phyloP scores from a whole-genome alignment of 2,888 invertebrate species.

The Suillia variegata region DNA sequence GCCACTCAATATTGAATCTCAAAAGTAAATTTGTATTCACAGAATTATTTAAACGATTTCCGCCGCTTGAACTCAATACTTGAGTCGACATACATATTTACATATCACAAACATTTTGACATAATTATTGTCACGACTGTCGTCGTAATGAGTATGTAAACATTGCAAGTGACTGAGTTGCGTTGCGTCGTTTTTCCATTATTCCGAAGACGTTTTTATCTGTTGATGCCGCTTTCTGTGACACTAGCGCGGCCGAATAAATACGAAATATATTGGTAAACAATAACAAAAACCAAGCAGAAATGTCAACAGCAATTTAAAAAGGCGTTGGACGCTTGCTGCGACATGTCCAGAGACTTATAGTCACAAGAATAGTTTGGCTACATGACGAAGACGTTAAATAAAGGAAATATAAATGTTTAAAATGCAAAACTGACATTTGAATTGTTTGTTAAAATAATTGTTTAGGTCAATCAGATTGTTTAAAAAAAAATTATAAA shows the following conservation, averaged over 20 bases:
- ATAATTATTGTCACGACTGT: neutral
- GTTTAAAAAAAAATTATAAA: too few relatives aligned
- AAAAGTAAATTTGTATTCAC: too few relatives aligned
- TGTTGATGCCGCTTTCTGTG: neutral
- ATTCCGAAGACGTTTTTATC: neutral
- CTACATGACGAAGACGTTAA: too few relatives aligned
- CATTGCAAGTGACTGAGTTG: neutral
- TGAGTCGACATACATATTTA: neutral
- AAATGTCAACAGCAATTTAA: neutral
- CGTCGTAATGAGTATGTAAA: neutral
- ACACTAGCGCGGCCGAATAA: neutral
- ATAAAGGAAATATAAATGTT: too few relatives aligned
- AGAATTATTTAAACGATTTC: neutral
- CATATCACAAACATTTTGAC: neutral
- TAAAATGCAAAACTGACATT: too few relatives aligned
- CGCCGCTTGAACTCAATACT: neutral
- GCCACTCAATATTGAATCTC: too few relatives aligned
- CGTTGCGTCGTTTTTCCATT: neutral
- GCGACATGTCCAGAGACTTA: neutral
- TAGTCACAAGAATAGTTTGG: too few relatives aligned
- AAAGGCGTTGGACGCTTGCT: neutral
- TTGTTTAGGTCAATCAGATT: too few relatives aligned
- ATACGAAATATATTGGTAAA: neutral
- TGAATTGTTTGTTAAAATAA: too few relatives aligned
- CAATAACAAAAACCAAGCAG: neutral